Evolutionary conservation across 2,888 invertebrate genomes (phyloP).

Genomic region (Cryptus armator): DNA sequence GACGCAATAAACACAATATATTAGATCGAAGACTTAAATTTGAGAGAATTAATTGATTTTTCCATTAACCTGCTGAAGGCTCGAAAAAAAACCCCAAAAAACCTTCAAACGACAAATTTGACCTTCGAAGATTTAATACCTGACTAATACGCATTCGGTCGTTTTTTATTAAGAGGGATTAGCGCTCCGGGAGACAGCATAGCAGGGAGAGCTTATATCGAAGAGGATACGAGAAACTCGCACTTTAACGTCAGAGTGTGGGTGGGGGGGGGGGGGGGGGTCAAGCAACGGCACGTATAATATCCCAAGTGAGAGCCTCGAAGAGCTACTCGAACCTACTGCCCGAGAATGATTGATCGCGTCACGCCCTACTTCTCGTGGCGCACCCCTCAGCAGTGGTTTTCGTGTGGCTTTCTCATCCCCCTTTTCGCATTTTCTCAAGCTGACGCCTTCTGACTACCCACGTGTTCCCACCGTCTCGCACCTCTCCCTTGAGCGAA

Average conservation of each 20-base stretch:
- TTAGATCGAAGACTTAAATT: too few species aligned
- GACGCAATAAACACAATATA: too few species aligned
- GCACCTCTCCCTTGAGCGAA: background rate
- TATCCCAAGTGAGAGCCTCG: constrained; percentile 72
- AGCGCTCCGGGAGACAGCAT: constrained; percentile 36
- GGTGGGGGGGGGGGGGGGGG: constrained; percentile 46
- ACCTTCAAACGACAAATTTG: constrained; percentile 20
- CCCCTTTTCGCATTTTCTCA: background rate
- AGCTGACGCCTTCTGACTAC: constrained; percentile 4
- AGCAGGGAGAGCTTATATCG: constrained; percentile 8
- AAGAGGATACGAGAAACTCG: constrained; percentile 19
- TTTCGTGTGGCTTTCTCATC: constrained; percentile 55
- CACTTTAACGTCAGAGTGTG: constrained; percentile 31
- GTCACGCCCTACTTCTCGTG: constrained; percentile 62
- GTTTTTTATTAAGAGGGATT: constrained; percentile 67
- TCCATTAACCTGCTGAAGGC: background rate
- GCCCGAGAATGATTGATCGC: constrained; percentile 71
- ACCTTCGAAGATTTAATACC: constrained; percentile 23
- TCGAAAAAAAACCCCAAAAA: constrained; percentile 35
- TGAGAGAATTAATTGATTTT: too few species aligned
- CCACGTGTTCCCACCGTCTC: constrained; percentile 1
- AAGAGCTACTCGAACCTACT: constrained; percentile 71
- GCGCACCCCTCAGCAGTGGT: constrained; percentile 35
- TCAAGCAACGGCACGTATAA: constrained; percentile 47
- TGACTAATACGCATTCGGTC: constrained; percentile 24